phyloP scores from a whole-genome alignment of 2,797 vertebrate genomes.

The Acrossocheilus wenchowensis region DNA sequence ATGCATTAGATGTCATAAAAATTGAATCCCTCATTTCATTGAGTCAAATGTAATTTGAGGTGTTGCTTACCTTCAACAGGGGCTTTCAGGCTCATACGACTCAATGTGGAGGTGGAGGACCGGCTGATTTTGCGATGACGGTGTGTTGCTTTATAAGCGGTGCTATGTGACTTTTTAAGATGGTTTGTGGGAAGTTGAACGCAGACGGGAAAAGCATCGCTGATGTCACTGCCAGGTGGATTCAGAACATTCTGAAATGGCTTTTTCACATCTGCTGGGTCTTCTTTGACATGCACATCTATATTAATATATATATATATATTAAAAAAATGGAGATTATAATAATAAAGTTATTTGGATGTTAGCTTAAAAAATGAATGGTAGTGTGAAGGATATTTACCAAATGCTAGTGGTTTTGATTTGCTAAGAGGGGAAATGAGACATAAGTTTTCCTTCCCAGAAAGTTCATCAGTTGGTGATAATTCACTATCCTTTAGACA shows the following conservation, averaged over 20 bases:
- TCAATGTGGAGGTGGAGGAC: slow-evolving; percentile 56
- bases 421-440: slow-evolving; percentile 27
- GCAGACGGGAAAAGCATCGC: slow-evolving; percentile 41
- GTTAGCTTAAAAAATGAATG: not conserved
- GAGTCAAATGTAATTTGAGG: slow-evolving; percentile 15
- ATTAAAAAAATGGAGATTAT: not conserved
- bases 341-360: not conserved
- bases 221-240: not conserved
- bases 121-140: slow-evolving; percentile 53
- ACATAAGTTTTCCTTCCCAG: slow-evolving; percentile 32
- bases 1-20: slow-evolving; percentile 49
- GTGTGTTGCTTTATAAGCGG: slow-evolving; percentile 31
- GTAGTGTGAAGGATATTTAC: slow-evolving; percentile 33
- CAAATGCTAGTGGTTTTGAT: slow-evolving; percentile 33
- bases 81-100: slow-evolving; percentile 64
- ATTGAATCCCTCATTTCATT: slow-evolving; percentile 18
- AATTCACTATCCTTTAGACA: slow-evolving; percentile 53
- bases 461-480: slow-evolving; percentile 54
- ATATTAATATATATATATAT: not conserved
- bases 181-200: slow-evolving; percentile 31
- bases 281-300: slow-evolving; percentile 4
- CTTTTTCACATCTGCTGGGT: slow-evolving; percentile 6
- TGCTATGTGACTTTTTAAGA: slow-evolving; percentile 46
- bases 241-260: not conserved
- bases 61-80: slow-evolving; percentile 49